Base-by-base conservation (phyloP, 2,888 invertebrate genomes). In the Andrena praecox region DNA sequence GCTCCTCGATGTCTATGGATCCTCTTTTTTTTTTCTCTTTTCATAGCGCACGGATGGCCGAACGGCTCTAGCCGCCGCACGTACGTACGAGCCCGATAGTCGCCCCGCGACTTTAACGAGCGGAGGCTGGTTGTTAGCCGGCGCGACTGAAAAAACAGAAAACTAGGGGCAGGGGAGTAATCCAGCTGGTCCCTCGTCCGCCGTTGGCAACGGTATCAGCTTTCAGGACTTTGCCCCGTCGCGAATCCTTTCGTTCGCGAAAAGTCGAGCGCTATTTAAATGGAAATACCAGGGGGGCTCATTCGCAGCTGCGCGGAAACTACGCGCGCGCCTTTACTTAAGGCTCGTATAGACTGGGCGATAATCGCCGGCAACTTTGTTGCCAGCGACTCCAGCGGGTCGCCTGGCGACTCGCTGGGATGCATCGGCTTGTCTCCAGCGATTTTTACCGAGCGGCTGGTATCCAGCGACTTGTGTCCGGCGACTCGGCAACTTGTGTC, bases 191-290 rank as follows among this genome's bases (percentile, higher is more conserved):
- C 54, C 24, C 54, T 56, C 24, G 54, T 5, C 20, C 10, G 27
- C 10, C 24, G 52, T 52, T 52, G n/a, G 20, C 24, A 56, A 27
- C 24, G 24, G 20, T 24, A 24, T 24, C 24, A 27, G 24, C 24
- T 27, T 10, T 8, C 56, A 27, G 56, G 24, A 10, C 8, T 27
- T 27, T 3, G 24, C 10, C 10, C 24, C 56, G 24, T 1, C 62
- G 62, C 62, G 33, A 31, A 62, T 62, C 29, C 27, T 56, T 60
- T 60, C 60, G 60, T 60, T 31, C 33, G 31, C 60, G 60, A 27
- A 59, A 59, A 29, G 29, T 59, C 16, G 59, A 60, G n/a, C 33
- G 20, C 60, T 7, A 24, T 59, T 56, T 29, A 56, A 74, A 74
- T 56, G 73, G 42, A 68, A 48, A 68, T 68, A 62, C 6, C 8